These are phyloP conservation scores for Peromyscus eremicus DNA, from an alignment of 2,797 vertebrate species.

Conservation along the genomic window DNA sequence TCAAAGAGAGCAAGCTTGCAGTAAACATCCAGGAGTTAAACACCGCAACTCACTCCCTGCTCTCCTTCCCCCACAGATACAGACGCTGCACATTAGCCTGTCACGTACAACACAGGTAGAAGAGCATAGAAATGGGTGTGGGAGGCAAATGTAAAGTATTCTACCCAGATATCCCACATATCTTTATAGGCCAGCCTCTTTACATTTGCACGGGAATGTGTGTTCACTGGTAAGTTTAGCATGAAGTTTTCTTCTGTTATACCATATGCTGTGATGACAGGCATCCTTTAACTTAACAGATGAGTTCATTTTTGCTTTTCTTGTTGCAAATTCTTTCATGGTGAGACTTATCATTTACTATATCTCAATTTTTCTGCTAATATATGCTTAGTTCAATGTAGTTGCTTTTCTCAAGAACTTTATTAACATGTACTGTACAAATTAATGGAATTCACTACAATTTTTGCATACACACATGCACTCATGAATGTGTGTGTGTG, in stretches of 20 bases:
- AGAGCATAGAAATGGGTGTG: background rate
- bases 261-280: background rate
- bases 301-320: background rate
- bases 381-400: background rate
- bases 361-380: background rate
- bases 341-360: too few relatives aligned
- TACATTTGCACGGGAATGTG: background rate
- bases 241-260: background rate
- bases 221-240: background rate
- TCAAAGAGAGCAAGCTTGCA: background rate
- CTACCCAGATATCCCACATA: background rate
- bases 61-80: background rate
- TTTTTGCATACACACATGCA: background rate
- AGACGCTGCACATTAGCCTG: background rate
- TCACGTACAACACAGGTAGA: background rate
- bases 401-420: background rate
- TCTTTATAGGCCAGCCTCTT: background rate
- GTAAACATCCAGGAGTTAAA: background rate
- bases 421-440: background rate
- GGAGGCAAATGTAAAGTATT: background rate
- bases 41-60: background rate
- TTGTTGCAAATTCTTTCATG: background rate
- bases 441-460: background rate
- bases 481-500: too few relatives aligned
- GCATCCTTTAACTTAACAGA: background rate